A percentile compares a stretch with the other conserved stretches of the same genome.
phyloP scores from a whole-genome alignment of 2,113 vertebrate species.

The Elephas maximus region DNA sequence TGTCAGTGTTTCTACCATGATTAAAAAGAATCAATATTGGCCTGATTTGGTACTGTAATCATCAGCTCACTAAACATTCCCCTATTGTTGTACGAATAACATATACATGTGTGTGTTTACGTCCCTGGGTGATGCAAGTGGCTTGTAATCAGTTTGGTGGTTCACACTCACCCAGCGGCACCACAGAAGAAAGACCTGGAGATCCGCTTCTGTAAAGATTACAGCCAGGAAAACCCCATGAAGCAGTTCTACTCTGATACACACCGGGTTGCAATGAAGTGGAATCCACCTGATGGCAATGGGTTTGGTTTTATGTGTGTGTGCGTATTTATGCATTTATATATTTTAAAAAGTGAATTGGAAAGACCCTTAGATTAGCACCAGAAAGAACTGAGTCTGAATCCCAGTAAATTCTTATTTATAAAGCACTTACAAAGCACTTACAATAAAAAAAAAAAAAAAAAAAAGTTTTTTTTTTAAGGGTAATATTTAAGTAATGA shows the following conservation, averaged over 20 bases:
- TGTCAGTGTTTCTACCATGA: neutral
- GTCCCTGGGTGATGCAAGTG: neutral
- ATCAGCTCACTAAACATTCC: neutral
- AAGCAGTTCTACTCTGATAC: neutral
- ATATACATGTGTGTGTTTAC: neutral
- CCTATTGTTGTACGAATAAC: neutral
- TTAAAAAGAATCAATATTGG: neutral
- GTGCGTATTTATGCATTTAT: neutral
- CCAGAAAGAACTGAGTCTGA: neutral
- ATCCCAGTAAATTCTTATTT: neutral
- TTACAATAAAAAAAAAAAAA: too few relatives aligned
- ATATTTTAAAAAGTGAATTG: neutral
- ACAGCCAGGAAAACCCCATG: neutral
- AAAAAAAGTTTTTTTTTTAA: neutral
- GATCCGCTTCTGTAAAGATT: neutral
- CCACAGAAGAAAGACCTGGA: neutral
- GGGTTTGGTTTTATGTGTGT: neutral
- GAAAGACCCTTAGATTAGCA: neutral
- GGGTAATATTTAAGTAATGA: neutral
- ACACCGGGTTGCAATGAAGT: neutral
- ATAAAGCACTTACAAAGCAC: neutral
- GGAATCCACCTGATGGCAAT: neutral
- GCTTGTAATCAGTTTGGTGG: neutral
- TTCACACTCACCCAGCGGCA: neutral
- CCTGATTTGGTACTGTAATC: neutral